Evolutionary conservation across 2,113 vertebrate species (phyloP).

Genomic region (Semnornis frantzii): DNA sequence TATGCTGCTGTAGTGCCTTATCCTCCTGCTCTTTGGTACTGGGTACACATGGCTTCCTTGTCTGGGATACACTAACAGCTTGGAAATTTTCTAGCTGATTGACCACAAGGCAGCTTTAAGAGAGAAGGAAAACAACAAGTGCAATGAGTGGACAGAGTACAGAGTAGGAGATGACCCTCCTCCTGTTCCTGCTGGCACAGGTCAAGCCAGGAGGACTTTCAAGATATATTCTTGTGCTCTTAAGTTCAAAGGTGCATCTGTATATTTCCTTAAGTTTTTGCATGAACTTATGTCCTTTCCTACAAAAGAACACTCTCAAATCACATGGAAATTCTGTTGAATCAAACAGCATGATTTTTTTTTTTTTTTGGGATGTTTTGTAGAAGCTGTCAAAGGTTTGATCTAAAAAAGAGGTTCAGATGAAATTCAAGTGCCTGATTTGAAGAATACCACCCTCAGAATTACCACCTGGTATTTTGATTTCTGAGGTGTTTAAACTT

Average conservation of each 20-base stretch:
- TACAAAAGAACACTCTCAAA: neutral
- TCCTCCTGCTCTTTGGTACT: neutral
- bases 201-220: neutral
- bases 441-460: neutral
- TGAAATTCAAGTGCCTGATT: neutral
- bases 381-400: neutral
- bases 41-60: slow-evolving; percentile 38
- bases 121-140: neutral
- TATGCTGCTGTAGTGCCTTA: slow-evolving; percentile 13
- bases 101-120: neutral
- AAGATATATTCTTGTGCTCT: neutral
- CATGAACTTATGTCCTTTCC: neutral
- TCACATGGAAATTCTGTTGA: neutral
- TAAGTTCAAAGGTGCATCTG: neutral
- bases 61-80: neutral
- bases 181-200: neutral
- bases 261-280: neutral
- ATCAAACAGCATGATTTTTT: neutral
- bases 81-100: neutral
- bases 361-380: no score
- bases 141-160: neutral
- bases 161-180: neutral
- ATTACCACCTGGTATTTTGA: neutral
- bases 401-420: neutral
- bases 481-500: neutral